Base-by-base conservation (phyloP, 2,888 invertebrate species). In the Pyrocoelia pectoralis region DNA sequence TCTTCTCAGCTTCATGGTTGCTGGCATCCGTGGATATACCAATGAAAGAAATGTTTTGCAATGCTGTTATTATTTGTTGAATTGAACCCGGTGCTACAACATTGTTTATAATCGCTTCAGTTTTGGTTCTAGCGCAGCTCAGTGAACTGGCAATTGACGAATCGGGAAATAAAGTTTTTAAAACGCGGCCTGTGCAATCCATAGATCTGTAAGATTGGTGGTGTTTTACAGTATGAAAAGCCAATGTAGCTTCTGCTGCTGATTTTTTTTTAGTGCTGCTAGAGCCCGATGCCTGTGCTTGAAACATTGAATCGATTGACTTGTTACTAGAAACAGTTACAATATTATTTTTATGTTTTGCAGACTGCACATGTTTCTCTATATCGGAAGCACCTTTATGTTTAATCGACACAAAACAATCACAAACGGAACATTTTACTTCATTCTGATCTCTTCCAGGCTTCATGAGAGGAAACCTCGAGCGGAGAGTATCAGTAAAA, bases 1-100 rank as follows among this genome's bases (percentile, higher is more conserved):
- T 66, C 14, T 56, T 54, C 18, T 40, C 54, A 33, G 54, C 38
- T 12, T 68, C 70, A 40, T 74, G 71, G 62, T 73, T 73, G 40
- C 72, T 73, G 9, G 71, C 68, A 61, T 74, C 72, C 14, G 71
- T 73, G 14, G 65, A 65, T 5, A 43, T 13, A 3, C 41, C 13
- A 14, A 43, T 15, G 12, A 3, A 43, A 13, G 2, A 5, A 3
- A 1, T 33, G 2, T 33, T 33, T n/a, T 33, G 6, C 3, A 15
- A 13, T 3, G 1, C 13, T 6, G 13, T 8, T 43, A 12, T 15
- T 5, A 15, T 5, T 12, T 14, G 3, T 5, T 43, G 1, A 15
- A 12, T 8, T 3, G 3, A 1, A 15, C 3, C 5, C 3, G 46
- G 46, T 17, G 46, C 17, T 17, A 46, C 3, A 1, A 17, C 46